Evolutionary conservation across 2,888 invertebrate genomes (phyloP).

Genomic region (Blastobasis lacticolella): DNA sequence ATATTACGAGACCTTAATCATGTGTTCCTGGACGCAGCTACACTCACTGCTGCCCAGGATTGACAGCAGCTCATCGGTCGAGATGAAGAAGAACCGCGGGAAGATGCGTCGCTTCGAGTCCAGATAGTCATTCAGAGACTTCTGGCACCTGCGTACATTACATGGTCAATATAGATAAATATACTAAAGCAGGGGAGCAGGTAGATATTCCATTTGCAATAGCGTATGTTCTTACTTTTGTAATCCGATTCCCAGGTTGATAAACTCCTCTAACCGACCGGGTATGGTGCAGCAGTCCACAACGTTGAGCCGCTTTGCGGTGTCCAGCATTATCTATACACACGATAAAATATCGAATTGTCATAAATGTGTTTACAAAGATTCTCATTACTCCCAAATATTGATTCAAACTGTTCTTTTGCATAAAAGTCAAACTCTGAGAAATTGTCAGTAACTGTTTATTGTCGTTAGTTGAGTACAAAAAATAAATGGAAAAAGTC

Average conservation of each 20-base stretch:
- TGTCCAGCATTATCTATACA: constrained; percentile 86
- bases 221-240: constrained; percentile 71
- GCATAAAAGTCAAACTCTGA: too few relatives aligned
- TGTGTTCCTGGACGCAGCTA: constrained; percentile 90
- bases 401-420: too few relatives aligned
- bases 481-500: too few relatives aligned
- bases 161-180: too few relatives aligned
- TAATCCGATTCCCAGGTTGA: constrained; percentile 81
- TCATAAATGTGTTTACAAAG: too few relatives aligned
- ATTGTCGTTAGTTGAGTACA: too few relatives aligned
- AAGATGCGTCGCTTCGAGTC: constrained; percentile 91
- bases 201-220: background rate
- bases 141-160: constrained; percentile 78
- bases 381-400: too few relatives aligned
- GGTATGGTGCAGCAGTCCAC: constrained; percentile 83
- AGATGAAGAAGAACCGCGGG: constrained; percentile 94
- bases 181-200: too few relatives aligned
- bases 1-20: constrained; percentile 81
- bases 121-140: constrained; percentile 91
- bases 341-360: background rate
- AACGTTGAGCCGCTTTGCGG: constrained; percentile 85
- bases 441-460: too few relatives aligned
- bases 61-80: constrained; percentile 92
- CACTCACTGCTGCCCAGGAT: constrained; percentile 91
- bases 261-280: constrained; percentile 85